Evolutionary conservation across 2,888 invertebrate species (phyloP).

Genomic region (Prosopocoilus inquinatus): DNA sequence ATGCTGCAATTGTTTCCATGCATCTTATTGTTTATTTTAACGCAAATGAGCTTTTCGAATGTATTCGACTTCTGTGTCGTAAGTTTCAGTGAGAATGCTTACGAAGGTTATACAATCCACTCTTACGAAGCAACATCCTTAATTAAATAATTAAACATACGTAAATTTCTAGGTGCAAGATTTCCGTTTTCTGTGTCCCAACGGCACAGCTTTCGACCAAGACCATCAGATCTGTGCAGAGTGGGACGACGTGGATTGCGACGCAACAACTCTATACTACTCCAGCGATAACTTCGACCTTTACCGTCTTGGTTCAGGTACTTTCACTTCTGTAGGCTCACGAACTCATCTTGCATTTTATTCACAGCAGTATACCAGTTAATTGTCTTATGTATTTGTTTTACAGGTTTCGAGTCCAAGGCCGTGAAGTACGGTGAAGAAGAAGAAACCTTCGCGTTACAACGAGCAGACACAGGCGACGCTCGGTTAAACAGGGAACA

Average conservation of each 20-base stretch:
- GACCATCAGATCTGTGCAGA: slow-evolving; percentile 90
- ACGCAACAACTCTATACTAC: slow-evolving; percentile 74
- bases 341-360: neutral
- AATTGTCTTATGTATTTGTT: neutral
- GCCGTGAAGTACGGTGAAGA: slow-evolving; percentile 64
- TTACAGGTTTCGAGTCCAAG: slow-evolving; percentile 63
- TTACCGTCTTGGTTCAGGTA: slow-evolving; percentile 76
- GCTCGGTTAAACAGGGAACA: slow-evolving; percentile 47
- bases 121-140: slow-evolving; percentile 8
- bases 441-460: slow-evolving; percentile 70
- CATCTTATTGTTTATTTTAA: too few species aligned
- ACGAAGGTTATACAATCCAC: too few species aligned
- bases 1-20: too few species aligned
- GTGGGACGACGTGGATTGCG: slow-evolving; percentile 88
- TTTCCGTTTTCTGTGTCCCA: slow-evolving; percentile 85
- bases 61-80: too few species aligned
- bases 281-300: slow-evolving; percentile 84
- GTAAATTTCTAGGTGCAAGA: slow-evolving; percentile 63
- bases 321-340: slow-evolving; percentile 23
- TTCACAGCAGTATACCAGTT: neutral
- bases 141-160: slow-evolving; percentile 10
- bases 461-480: slow-evolving; percentile 68
- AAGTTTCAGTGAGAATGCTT: too few species aligned
- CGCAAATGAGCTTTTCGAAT: too few species aligned
- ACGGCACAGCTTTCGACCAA: slow-evolving; percentile 88